These are phyloP conservation scores for Lasioglossum vierecki DNA, from an alignment of 2,888 invertebrate genomes.

Conservation along the genomic window DNA sequence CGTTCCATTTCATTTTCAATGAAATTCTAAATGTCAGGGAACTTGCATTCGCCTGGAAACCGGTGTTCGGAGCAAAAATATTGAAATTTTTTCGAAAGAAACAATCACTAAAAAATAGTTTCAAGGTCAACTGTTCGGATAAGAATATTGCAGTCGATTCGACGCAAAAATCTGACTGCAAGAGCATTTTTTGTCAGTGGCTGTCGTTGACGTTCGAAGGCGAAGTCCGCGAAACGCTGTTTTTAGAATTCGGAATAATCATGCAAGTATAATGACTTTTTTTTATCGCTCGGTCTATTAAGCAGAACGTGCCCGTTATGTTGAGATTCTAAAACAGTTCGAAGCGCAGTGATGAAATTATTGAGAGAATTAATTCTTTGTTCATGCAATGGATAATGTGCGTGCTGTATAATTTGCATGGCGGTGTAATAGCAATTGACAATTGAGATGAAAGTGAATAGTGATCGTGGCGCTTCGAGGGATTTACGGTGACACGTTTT, in stretches of 20 bases:
- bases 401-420: neutral
- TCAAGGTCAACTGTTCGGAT: neutral
- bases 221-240: neutral
- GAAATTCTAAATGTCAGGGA: neutral
- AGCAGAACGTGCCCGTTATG: neutral
- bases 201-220: neutral
- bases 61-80: too few relatives aligned
- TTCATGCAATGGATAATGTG: neutral
- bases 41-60: too few relatives aligned
- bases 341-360: neutral
- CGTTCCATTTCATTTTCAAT: neutral
- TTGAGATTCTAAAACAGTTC: too few relatives aligned
- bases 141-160: neutral
- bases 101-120: neutral
- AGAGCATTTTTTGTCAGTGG: neutral
- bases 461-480: conserved; percentile 37
- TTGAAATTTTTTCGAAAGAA: too few relatives aligned
- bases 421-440: neutral
- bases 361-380: neutral
- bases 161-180: neutral
- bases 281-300: neutral
- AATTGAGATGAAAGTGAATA: conserved; percentile 37
- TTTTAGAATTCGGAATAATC: neutral
- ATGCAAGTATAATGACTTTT: neutral
- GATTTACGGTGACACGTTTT: conserved; percentile 64